Conservation (phyloP, 2,888 invertebrate genomes). For the Leucoptera coffeella region DNA sequence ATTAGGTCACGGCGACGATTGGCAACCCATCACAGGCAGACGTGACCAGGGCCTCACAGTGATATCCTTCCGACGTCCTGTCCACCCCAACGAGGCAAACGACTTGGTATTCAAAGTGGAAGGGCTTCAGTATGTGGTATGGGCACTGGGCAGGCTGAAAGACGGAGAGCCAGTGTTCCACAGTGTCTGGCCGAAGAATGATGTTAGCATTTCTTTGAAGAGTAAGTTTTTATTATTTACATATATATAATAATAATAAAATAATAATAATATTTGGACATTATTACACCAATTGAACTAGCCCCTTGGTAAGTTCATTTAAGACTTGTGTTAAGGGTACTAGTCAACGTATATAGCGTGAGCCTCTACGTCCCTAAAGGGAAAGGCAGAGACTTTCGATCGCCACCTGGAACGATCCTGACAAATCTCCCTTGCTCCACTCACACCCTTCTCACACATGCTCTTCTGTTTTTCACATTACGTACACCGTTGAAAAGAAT, state of each 20-base stretch:
- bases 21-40: conserved; percentile 69
- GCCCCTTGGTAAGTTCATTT: too few relatives aligned
- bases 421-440: too few relatives aligned
- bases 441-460: too few relatives aligned
- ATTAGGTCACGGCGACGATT: conserved; percentile 76
- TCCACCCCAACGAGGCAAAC: conserved; percentile 14
- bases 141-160: conserved; percentile 81
- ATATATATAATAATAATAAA: too few relatives aligned
- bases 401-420: too few relatives aligned
- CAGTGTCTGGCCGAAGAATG: conserved; percentile 67
- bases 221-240: conserved; percentile 8
- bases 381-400: not conserved
- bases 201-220: conserved; percentile 60
- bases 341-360: too few relatives aligned
- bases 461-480: too few relatives aligned
- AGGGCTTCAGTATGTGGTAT: conserved; percentile 69
- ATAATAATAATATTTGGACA: too few relatives aligned
- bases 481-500: too few relatives aligned
- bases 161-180: conserved; percentile 80
- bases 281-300: too few relatives aligned
- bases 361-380: not conserved
- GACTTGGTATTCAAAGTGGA: not conserved
- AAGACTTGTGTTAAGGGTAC: too few relatives aligned
- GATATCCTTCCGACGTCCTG: conserved; percentile 69
- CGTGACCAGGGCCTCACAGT: conserved; percentile 71